These are phyloP conservation scores for Plutomurus gul DNA, from an alignment of 1,140 invertebrate species.

Conservation along the genomic window DNA sequence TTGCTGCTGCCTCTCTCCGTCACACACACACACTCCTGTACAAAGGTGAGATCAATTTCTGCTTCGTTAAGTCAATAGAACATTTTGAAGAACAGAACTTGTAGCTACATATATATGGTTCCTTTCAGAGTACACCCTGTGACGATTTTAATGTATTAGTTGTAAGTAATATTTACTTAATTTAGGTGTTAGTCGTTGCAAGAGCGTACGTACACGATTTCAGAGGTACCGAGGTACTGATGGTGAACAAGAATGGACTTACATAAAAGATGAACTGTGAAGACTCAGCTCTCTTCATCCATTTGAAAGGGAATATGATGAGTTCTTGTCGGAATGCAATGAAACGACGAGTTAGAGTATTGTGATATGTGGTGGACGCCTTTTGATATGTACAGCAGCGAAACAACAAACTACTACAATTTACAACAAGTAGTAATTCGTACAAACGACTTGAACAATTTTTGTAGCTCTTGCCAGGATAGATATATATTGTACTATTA, in stretches of 20 bases:
- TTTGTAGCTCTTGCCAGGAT: too few relatives aligned
- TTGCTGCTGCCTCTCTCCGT: neutral
- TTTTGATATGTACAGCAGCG: too few relatives aligned
- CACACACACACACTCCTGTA: too few relatives aligned
- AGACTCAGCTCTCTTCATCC: neutral
- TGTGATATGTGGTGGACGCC: too few relatives aligned
- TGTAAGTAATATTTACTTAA: too few relatives aligned
- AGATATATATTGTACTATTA: too few relatives aligned
- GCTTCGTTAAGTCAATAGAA: slow-evolving; percentile 18
- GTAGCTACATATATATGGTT: neutral
- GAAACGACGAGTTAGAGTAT: too few relatives aligned
- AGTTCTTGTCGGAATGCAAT: neutral
- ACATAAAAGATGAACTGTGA: slow-evolving; percentile 1
- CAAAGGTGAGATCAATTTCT: slow-evolving; percentile 25
- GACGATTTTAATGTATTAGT: neutral
- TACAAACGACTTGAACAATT: too few relatives aligned
- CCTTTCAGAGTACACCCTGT: too few relatives aligned
- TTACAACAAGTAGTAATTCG: too few relatives aligned
- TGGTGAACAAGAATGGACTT: neutral
- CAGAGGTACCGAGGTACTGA: neutral
- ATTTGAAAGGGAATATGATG: neutral
- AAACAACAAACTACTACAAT: too few relatives aligned
- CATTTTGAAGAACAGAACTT: neutral
- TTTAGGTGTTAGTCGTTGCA: too few relatives aligned
- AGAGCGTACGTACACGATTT: neutral